Base-by-base conservation (phyloP, 2,797 vertebrate species). In the Hyperoplus immaculatus region DNA sequence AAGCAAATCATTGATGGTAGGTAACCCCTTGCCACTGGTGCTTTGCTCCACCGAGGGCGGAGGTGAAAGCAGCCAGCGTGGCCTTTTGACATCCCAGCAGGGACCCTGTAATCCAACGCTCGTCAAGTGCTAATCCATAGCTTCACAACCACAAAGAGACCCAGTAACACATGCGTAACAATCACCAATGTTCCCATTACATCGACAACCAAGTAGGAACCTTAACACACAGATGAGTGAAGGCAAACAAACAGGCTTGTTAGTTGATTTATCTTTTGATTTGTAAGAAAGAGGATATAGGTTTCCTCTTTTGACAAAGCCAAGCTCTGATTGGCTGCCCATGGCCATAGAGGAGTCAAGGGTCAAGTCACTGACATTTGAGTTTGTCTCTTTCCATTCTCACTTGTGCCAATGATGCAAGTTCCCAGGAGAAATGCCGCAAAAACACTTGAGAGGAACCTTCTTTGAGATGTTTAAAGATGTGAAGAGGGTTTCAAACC, bases 1-100 rank as follows among this genome's bases (percentile, higher is more conserved):
- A 95, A 92, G 83, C 77, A 93, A 94, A 92, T 95, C 88, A 83
- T 90, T 95, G 88, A 91, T 65, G 88, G 87, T 89, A 84, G 71
- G 80, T 88, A 88, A 90, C 85, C 74, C 80, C 79, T 21, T 75
- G 77, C 83, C 70, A 79, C 85, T 69, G 83, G 88, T 85, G 85
- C 86, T 89, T 83, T 86, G 88, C 85, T 72, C 74, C 45, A 29
- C 39, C 8, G 54, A 83, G 77, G 78, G 71, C 69, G 71, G 85
- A 90, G 85, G 90, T 91, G 87, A 90, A 89, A 78, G 80, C 64
- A 83, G 81, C 82, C 77, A 41, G 78, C 18, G 16, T 81, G 46
- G 81, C 85, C 85, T 81, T 93, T 89, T 92, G 88, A 93, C 92
- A 85, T 89, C 87, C 64, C 88, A 84, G 82, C 78, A 61, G 90